Base-by-base conservation (phyloP, 2,113 vertebrate species). In the Trochalopteron elliotii region DNA sequence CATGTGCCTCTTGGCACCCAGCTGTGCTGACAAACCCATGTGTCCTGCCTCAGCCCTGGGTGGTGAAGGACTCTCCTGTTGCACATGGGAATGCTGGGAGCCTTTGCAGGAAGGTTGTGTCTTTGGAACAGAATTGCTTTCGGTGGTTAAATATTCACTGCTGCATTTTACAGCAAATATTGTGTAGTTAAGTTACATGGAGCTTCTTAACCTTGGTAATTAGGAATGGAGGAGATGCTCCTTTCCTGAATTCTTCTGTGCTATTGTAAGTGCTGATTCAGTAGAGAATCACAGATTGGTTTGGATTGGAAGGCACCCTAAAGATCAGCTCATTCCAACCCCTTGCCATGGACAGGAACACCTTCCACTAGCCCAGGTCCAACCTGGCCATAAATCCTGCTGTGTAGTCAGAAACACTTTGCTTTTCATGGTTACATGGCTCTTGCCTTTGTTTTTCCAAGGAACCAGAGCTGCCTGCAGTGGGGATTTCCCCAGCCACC, bases 401-500 rank as follows among this genome's bases (percentile, higher is more conserved):
- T 22, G 12, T 24, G 4, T 16, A 11, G 16, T 37, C 55, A 83
- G 44, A 85, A 94, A 40, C 1, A 0, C 24, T 76, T 61, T 27
- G 37, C 16, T 53, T 72, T 86, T 70, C 75, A 10, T 67, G 33
- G 3, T 18, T 67, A 27, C 1, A 0, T 35, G 33, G 23, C 45
- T 83, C 63, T 45, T 85, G 17, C 11, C 17, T 72, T 83, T 83
- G 20, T 56, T 89, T 78, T 81, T 22, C 45, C 44, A n/a, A 44
- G 77, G 72, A 84, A 20, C 3, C 6, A 5, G 7, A 11, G 11
- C 16, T 53, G 18, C 30, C 76, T 83, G 55, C 79, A 77, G 30
- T 0, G 0, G 60, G 82, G 71, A 64, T 19, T 90, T 92, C 79
- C 76, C 76, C 0, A 0, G 9, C 25, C 83, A 30, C 45, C 57